Percentiles rank a stretch among this genome's conserved stretches.
phyloP scores from a whole-genome alignment of 1,140 invertebrate genomes.

The Drosophila athabasca region DNA sequence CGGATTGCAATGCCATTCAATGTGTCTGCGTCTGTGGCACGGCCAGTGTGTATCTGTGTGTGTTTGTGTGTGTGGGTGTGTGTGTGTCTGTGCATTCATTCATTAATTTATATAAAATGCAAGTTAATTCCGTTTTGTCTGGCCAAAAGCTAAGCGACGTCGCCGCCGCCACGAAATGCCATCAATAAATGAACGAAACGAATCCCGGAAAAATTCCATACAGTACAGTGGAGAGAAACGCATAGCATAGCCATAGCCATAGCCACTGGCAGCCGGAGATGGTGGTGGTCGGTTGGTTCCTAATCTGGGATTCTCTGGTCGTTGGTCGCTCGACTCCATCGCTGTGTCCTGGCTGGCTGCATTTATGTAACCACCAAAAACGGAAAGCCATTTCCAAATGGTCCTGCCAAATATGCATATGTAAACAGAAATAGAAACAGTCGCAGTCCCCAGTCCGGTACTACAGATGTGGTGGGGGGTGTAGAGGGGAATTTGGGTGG shows the following conservation, averaged over 20 bases:
- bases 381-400: slow-evolving; percentile 76
- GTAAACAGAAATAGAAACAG: slow-evolving; percentile 72
- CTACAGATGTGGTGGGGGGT: too few species aligned
- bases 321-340: slow-evolving; percentile 2
- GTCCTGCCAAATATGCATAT: slow-evolving; percentile 71
- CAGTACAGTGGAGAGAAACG: slow-evolving; percentile 20
- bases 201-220: slow-evolving; percentile 56
- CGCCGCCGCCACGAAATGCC: slow-evolving; percentile 65
- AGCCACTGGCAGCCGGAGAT: slow-evolving; percentile 6
- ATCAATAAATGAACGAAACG: slow-evolving; percentile 78
- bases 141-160: slow-evolving; percentile 66
- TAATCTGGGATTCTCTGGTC: slow-evolving; percentile 39
- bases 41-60: slow-evolving; percentile 9
- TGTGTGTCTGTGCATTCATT: slow-evolving; percentile 65
- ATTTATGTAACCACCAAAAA: slow-evolving; percentile 69
- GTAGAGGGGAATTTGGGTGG: slow-evolving; percentile 36
- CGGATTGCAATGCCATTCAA: slow-evolving; percentile 36
- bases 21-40: background rate
- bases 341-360: slow-evolving; percentile 23
- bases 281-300: slow-evolving; percentile 13
- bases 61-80: slow-evolving; percentile 36
- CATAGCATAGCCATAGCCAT: slow-evolving; percentile 1
- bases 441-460: slow-evolving; percentile 18
- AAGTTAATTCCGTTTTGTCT: slow-evolving; percentile 82
- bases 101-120: slow-evolving; percentile 83